Percentiles rank a stretch among this genome's conserved stretches.
Evolutionary conservation across 2,888 invertebrate genomes (phyloP).

Genomic region (Cyclophora albipunctata): DNA sequence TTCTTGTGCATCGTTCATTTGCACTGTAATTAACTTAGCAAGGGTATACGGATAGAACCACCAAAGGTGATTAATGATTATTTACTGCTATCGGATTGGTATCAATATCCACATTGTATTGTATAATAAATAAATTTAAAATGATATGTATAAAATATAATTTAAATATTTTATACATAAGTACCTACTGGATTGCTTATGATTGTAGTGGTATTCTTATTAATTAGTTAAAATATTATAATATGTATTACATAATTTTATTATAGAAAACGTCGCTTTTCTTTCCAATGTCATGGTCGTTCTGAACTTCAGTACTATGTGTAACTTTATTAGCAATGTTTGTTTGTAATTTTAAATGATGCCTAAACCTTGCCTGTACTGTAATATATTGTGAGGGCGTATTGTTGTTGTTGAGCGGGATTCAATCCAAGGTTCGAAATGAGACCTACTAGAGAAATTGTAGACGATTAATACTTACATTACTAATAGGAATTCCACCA

Average conservation of each 20-base stretch:
- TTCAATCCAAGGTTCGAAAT: constrained; percentile 51
- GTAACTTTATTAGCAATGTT: constrained; percentile 2
- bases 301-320: too few relatives aligned
- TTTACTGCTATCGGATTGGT: constrained; percentile 43
- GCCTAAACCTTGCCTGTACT: constrained; percentile 70
- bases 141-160: background rate
- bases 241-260: too few relatives aligned
- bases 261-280: constrained; percentile 20
- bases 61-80: constrained; percentile 59
- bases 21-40: constrained; percentile 57
- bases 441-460: constrained; percentile 44
- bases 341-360: constrained; percentile 30
- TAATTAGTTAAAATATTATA: constrained; percentile 16
- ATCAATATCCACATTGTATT: constrained; percentile 18
- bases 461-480: constrained; percentile 19
- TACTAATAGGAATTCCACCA: constrained; percentile 33
- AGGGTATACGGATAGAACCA: constrained; percentile 62
- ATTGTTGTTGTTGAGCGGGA: constrained; percentile 39
- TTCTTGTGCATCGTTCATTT: constrained; percentile 42
- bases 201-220: constrained; percentile 22
- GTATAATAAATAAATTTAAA: constrained; percentile 6
- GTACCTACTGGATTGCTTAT: constrained; percentile 14
- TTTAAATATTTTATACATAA: constrained; percentile 7
- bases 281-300: constrained; percentile 4
- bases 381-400: constrained; percentile 32